Conservation (phyloP, 2,113 vertebrate species). For the Symphodus melops region DNA sequence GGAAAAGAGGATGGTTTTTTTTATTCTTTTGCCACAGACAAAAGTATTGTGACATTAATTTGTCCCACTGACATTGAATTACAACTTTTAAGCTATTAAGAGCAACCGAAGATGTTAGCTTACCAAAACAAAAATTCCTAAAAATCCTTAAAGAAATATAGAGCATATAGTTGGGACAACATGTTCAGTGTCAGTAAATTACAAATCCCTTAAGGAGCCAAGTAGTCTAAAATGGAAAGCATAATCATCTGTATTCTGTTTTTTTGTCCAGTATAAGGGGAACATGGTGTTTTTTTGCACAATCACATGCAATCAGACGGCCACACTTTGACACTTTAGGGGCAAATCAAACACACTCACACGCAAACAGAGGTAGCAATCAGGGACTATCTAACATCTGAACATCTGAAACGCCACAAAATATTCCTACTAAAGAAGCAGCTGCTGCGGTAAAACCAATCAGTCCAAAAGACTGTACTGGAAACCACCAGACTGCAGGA, state of each 20-base stretch:
- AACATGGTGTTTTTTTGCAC: slow-evolving; percentile 2
- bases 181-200: no score
- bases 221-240: neutral
- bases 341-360: slow-evolving; percentile 25
- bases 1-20: neutral
- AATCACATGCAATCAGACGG: slow-evolving; percentile 42
- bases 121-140: neutral
- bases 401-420: slow-evolving; percentile 14
- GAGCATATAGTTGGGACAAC: no score
- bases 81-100: neutral
- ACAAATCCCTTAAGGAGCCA: neutral
- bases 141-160: neutral
- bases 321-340: slow-evolving; percentile 20
- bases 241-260: neutral
- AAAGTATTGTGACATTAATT: neutral
- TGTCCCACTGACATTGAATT: neutral
- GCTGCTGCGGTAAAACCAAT: slow-evolving; percentile 54
- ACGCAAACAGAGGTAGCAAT: slow-evolving; percentile 36
- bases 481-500: slow-evolving; percentile 45
- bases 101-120: neutral
- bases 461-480: slow-evolving; percentile 44
- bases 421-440: slow-evolving; percentile 43
- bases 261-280: neutral
- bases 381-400: slow-evolving; percentile 16
- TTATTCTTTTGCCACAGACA: neutral